Evolutionary conservation across 2,888 invertebrate genomes (phyloP).

Genomic region (Gnatocerus cornutus): DNA sequence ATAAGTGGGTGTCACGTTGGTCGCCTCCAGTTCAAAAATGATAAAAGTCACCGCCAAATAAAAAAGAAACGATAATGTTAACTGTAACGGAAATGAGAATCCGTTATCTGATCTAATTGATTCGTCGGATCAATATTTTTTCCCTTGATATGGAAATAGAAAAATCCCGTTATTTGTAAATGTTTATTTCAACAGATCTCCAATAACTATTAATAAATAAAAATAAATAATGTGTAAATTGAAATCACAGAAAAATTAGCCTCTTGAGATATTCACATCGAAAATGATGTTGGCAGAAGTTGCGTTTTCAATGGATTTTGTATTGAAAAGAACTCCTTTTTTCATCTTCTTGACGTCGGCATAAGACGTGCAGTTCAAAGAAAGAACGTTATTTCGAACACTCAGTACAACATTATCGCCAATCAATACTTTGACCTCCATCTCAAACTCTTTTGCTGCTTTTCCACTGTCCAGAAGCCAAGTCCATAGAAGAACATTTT

Average conservation of each 20-base stretch:
- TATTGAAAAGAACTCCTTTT: constrained; percentile 62
- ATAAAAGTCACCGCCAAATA: background rate
- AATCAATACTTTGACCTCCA: constrained; percentile 60
- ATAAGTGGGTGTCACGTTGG: background rate
- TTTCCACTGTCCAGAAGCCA: constrained; percentile 63
- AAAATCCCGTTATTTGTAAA: background rate
- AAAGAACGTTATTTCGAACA: constrained; percentile 61
- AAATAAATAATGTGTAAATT: constrained; percentile 6
- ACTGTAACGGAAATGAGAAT: constrained; percentile 14
- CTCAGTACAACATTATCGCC: constrained; percentile 59
- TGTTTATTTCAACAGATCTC: background rate
- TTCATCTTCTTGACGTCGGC: constrained; percentile 61
- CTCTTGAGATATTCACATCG: constrained; percentile 42
- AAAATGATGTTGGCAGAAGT: constrained; percentile 42
- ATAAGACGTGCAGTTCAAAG: constrained; percentile 59
- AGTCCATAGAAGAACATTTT: constrained; percentile 60
- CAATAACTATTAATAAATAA: constrained; percentile 15
- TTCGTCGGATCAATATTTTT: no score
- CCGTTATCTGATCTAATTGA: constrained; percentile 17
- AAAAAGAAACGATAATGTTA: constrained; percentile 1
- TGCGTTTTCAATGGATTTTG: constrained; percentile 53
- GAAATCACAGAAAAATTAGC: constrained; percentile 23
- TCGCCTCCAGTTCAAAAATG: background rate
- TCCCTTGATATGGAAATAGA: no score
- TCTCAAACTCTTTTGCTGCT: constrained; percentile 60